Evolutionary conservation across 2,113 vertebrate species (phyloP).

Genomic region (Astatotilapia flaviijosephi): DNA sequence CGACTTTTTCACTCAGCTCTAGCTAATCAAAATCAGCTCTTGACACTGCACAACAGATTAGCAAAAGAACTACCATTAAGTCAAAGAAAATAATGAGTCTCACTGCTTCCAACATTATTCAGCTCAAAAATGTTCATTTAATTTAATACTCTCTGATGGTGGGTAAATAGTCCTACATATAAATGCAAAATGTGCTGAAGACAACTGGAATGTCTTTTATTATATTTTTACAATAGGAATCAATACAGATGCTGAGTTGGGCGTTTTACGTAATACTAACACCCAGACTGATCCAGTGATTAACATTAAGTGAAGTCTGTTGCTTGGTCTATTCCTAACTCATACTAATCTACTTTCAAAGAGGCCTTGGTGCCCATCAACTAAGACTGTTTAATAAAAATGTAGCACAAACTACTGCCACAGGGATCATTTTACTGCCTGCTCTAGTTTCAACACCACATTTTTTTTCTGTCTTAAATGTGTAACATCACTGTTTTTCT

Average conservation of each 20-base stretch:
- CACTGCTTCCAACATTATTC: background rate
- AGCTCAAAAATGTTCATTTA: conserved; percentile 17
- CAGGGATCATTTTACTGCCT: background rate
- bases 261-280: background rate
- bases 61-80: conserved; percentile 17
- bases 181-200: background rate
- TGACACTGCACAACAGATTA: conserved; percentile 27
- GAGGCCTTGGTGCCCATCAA: background rate
- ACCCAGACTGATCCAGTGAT: background rate
- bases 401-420: background rate
- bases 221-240: background rate
- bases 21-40: conserved; percentile 28
- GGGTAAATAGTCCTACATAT: background rate
- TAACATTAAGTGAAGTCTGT: background rate
- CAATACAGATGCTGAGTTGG: background rate
- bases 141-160: background rate
- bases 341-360: background rate
- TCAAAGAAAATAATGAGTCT: conserved; percentile 32
- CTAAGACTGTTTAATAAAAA: background rate
- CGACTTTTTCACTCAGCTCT: background rate
- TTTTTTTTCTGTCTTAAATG: background rate
- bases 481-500: background rate
- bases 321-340: background rate
- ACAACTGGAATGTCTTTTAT: background rate
- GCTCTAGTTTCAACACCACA: background rate